These are phyloP conservation scores for Helicolenus hilgendorfi DNA, from an alignment of 2,797 vertebrate species.

Conservation along the genomic window DNA sequence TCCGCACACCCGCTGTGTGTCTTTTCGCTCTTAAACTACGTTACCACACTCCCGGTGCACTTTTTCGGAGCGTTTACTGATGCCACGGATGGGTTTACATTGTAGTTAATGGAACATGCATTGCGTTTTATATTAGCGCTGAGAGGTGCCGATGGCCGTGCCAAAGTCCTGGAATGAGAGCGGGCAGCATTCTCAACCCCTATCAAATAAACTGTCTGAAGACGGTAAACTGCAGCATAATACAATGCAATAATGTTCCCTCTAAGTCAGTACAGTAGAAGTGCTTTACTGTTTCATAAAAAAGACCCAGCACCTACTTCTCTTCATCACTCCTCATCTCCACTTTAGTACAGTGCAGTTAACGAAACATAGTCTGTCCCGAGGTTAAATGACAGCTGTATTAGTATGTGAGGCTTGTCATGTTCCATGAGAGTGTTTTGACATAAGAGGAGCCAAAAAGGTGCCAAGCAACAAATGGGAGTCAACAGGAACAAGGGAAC, in stretches of 20 bases:
- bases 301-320: background rate
- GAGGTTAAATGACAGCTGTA: conserved; percentile 50
- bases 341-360: conserved; percentile 12
- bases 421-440: conserved; percentile 59
- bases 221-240: background rate
- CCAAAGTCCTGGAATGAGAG: too few relatives aligned
- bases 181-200: too few relatives aligned
- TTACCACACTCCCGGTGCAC: too few relatives aligned
- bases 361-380: conserved; percentile 23
- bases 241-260: background rate
- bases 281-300: background rate
- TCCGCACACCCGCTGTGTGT: too few relatives aligned
- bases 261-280: background rate
- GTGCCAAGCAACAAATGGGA: conserved; percentile 56
- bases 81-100: too few relatives aligned
- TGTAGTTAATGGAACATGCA: too few relatives aligned
- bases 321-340: conserved; percentile 18
- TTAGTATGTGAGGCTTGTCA: conserved; percentile 34
- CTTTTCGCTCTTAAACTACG: too few relatives aligned
- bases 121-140: too few relatives aligned
- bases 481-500: conserved; percentile 52
- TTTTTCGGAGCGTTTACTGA: too few relatives aligned
- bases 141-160: too few relatives aligned
- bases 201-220: background rate
- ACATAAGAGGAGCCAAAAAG: conserved; percentile 54